These are phyloP conservation scores for Enteromius viviparus DNA, from an alignment of 2,797 vertebrate genomes.

Conservation along the genomic window DNA sequence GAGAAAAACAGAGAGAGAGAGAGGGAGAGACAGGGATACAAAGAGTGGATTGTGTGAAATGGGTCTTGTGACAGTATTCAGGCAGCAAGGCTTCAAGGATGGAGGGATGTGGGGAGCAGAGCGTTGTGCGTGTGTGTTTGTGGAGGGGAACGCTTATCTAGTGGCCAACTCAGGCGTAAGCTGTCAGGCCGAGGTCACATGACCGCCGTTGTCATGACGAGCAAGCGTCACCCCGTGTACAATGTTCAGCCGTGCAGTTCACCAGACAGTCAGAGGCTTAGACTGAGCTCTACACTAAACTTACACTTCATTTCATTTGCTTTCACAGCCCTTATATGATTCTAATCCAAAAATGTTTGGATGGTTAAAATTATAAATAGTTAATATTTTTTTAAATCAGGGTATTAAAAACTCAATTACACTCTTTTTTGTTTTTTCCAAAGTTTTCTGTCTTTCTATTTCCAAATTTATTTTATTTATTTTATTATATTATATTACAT, in stretches of 20 bases:
- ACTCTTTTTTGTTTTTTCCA: not conserved
- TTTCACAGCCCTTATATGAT: not conserved
- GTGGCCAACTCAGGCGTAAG: conserved; percentile 57
- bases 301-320: conserved; percentile 9
- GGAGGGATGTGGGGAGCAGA: conserved; percentile 32
- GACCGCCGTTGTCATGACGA: conserved; percentile 62
- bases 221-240: conserved; percentile 58
- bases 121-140: conserved; percentile 26
- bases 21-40: conserved; percentile 57
- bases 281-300: not conserved
- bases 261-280: conserved; percentile 41
- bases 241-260: conserved; percentile 54
- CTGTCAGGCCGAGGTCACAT: conserved; percentile 62
- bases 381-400: too few relatives aligned
- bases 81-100: conserved; percentile 44
- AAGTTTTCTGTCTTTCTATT: not conserved
- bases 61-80: conserved; percentile 76
- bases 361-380: not conserved
- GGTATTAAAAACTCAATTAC: not conserved
- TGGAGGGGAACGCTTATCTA: conserved; percentile 57
- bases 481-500: not conserved
- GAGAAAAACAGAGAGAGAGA: conserved; percentile 22
- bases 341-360: not conserved
- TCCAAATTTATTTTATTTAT: not conserved
- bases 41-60: conserved; percentile 76